Evolutionary conservation across 1,140 invertebrate genomes (phyloP), one percentile per base, ranked within the genome.

Genomic region (Drosophila kohkoa): DNA sequence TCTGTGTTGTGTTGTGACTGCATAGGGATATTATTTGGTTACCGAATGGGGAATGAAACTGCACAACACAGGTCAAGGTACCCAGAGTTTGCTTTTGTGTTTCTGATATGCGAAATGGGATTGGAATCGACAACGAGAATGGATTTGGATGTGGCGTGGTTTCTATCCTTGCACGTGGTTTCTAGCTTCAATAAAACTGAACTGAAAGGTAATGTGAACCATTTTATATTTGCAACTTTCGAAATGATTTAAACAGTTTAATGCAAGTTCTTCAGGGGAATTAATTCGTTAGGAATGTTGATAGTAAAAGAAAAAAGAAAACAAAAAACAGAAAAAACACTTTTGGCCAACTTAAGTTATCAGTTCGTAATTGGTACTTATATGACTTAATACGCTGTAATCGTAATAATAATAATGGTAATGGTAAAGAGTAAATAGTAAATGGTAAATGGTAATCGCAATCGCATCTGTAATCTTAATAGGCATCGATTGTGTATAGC

Each of bases 11-110:
- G 25, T 71, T 16, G 68, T 66, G 46, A 62, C 30, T 66, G 52
- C 16, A 51, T 54, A 54, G 28, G 8, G 38, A 41, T 41, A 10
- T 41, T 13, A 54, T 35, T 35, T 3, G 25, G 30, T 13, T 25
- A 25, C 20, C 20, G 20, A 5, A 49, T 55, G 28, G 55, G n/a
- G 62, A 3, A 75, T 74, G 72, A 59, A 69, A 72, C 70, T 58
- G 52, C 69, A 43, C 45, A 25, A 87, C 75, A 82, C 82, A 87
- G 83, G 82, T 87, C 77, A 88, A 82, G 82, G 68, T 73, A 70
- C 67, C 66, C 49, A 25, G 20, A 25, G 59, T 49, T 66, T 65
- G 77, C 65, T 45, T 64, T 82, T 69, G 46, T 68, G 35, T 65
- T 59, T 62, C 2, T 43, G 5, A 32, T n/a, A 55, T 35, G 51